These are phyloP conservation scores for Hybos culiciformis DNA, from an alignment of 2,888 invertebrate species.

Conservation along the genomic window DNA sequence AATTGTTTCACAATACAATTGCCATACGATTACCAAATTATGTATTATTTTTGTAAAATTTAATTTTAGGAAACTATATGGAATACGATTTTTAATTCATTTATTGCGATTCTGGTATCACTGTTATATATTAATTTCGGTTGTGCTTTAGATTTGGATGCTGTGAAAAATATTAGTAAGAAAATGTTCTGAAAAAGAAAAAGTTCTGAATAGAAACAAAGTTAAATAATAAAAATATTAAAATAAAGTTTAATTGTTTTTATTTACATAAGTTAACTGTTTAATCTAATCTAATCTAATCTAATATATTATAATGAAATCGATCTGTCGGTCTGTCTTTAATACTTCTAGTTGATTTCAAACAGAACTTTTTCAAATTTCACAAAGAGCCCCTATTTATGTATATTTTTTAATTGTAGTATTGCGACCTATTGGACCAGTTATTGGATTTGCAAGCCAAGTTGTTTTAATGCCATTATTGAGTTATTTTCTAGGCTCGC, in stretches of 20 bases:
- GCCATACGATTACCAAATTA: conserved; percentile 13
- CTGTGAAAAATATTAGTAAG: conserved; percentile 48
- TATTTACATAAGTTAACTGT: too few relatives aligned
- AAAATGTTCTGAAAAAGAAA: too few relatives aligned
- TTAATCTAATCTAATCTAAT: too few relatives aligned
- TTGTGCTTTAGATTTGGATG: conserved; percentile 66
- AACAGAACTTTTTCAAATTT: too few relatives aligned
- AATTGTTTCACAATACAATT: conserved; percentile 18
- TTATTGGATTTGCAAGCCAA: conserved; percentile 64
- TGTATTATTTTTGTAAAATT: conserved; percentile 46
- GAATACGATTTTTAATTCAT: conserved; percentile 59
- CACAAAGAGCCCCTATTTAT: too few relatives aligned
- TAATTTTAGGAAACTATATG: conserved; percentile 49
- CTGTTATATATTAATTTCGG: conserved; percentile 84
- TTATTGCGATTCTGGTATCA: conserved; percentile 61
- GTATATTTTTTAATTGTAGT: too few relatives aligned
- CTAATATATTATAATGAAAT: too few relatives aligned
- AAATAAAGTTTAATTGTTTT: too few relatives aligned
- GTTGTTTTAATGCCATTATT: conserved; percentile 71
- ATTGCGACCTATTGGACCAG: conserved; percentile 57
- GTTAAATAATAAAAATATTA: too few relatives aligned
- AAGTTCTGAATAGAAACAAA: too few relatives aligned
- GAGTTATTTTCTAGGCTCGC: conserved; percentile 51
- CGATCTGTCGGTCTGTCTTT: too few relatives aligned
- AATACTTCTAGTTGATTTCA: too few relatives aligned